Base-by-base conservation (phyloP, 1,140 invertebrate genomes). In the Oedothorax gibbosus region DNA sequence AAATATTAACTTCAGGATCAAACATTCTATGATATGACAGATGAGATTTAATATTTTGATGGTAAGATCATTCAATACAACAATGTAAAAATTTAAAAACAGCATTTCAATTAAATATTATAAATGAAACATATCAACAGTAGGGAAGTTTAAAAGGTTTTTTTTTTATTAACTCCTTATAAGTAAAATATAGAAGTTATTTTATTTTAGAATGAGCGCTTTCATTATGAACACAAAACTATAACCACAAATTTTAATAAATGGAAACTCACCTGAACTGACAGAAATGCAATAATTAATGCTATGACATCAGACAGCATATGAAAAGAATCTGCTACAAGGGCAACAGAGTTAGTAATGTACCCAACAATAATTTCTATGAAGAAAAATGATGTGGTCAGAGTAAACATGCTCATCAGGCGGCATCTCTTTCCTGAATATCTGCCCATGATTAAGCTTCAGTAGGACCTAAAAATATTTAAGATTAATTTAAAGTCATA, bases 341-440 rank as follows among this genome's bases (percentile, higher is more conserved):
- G 86, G 14, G 92, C 91, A 20, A 92, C 90, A 1, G 92, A 92
- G 87, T 92, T 92, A 64, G 90, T 91, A 7, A 92, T 87, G 85
- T 92, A 92, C 15, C 92, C 92, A 35, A 91, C 91, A 66, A 92
- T 89, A 14, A 92, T 90, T 89, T 92, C 92, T 20, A 92, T 89
- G 51, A 92, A 81, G 85, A 92, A 92, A 87, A 92, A 92, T 2
- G 85, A 81, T 18, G 89, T 88, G 6, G 92, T 92, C 64, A 92
- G 73, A 6, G 82, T 75, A 35, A 92, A 88, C 91, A 93, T 92
- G 20, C 95, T 95, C 77, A 98, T 90, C 62, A 99, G 92, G 20
- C 97, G 95, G 90, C 96, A 97, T 93, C 73, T 82, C 64, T 86
- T 86, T 2, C 85, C 85, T 14, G 85, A 79, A 65, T 86, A 86